Evolutionary conservation across 2,888 invertebrate genomes (phyloP), one percentile per base, ranked within the genome.

Genomic region (Dryomyza anilis): DNA sequence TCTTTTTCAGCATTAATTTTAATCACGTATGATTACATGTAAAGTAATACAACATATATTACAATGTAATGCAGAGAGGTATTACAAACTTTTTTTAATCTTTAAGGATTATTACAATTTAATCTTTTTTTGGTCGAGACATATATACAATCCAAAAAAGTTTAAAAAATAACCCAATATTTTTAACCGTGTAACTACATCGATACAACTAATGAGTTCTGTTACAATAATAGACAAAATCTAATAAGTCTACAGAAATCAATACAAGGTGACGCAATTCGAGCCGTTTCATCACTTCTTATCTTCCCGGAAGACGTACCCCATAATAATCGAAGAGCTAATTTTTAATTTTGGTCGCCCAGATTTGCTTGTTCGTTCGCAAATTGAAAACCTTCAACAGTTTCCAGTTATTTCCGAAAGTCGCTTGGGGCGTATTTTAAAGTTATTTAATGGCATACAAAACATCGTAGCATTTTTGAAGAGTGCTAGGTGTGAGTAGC

Each of bases 331-430:
- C 10, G 52, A 65, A 8, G 66, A 69, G 52, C 30, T 69, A 0
- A 16, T 66, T 29, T 69, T 71, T 25, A 65, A 60, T 27, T 70
- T 53, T 67, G 67, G 63, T n/a, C 58, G 62, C 1, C 48, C 67
- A 29, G 67, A 67, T 25, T 5, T 65, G 21, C 48, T 64, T 1
- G 58, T 67, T 14, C 29, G 10, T 3, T 23, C 55, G 2, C 65
- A 69, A 45, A n/a, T 66, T 23, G 50, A 45, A n/a, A 67, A 63
- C 23, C 36, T 69, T 6, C 19, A 61, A 27, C 14, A 52, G 5
- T 64, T 53, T 16, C 66, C 67, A 16, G n/a, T 29, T 29, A 52
- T 52, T 29, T 52, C 7, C 12, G 29, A 52, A 14, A 52, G 29
- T 52, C 29, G 52, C n/a, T 10, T 29, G 19, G 29, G 29, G 12